Percentiles rank a stretch among this genome's conserved stretches.
Conservation (phyloP, 2,113 vertebrate genomes). For the Rana temporaria region DNA sequence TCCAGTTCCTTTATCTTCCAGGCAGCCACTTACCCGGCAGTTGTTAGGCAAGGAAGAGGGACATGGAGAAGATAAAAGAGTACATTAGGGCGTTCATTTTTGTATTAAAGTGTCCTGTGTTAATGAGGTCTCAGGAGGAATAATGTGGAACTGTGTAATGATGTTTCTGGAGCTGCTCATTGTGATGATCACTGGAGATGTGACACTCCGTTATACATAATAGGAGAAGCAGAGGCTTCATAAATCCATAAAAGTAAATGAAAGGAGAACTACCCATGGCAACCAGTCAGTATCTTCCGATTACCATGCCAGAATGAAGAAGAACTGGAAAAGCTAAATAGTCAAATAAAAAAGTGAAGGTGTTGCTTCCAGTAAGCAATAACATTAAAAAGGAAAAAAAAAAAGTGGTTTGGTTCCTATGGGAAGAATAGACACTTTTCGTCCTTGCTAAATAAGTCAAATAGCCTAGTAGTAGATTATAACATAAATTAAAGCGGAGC, state of each 20-base stretch:
- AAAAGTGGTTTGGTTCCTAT: too few relatives aligned
- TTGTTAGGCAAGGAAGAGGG: neutral
- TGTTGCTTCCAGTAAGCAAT: too few relatives aligned
- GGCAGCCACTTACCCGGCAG: neutral
- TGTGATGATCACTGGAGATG: conserved; percentile 1
- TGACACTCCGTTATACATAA: neutral
- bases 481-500: too few relatives aligned
- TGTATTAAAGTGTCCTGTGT: conserved; percentile 17
- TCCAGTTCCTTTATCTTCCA: neutral
- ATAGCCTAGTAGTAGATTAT: too few relatives aligned
- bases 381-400: too few relatives aligned
- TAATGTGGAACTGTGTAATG: conserved; percentile 10
- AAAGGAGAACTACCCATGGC: neutral
- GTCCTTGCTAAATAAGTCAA: too few relatives aligned
- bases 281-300: too few relatives aligned
- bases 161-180: conserved; percentile 26
- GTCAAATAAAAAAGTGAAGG: too few relatives aligned
- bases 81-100: conserved; percentile 36
- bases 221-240: neutral
- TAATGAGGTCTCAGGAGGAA: conserved; percentile 45
- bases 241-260: neutral
- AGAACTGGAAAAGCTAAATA: too few relatives aligned
- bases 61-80: conserved; percentile 23
- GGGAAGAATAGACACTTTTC: too few relatives aligned
- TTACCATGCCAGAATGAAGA: too few relatives aligned